Evolutionary conservation across 2,113 vertebrate species (phyloP), one percentile per base, ranked within the genome.

Genomic region (Ptychochromis oligacanthus): DNA sequence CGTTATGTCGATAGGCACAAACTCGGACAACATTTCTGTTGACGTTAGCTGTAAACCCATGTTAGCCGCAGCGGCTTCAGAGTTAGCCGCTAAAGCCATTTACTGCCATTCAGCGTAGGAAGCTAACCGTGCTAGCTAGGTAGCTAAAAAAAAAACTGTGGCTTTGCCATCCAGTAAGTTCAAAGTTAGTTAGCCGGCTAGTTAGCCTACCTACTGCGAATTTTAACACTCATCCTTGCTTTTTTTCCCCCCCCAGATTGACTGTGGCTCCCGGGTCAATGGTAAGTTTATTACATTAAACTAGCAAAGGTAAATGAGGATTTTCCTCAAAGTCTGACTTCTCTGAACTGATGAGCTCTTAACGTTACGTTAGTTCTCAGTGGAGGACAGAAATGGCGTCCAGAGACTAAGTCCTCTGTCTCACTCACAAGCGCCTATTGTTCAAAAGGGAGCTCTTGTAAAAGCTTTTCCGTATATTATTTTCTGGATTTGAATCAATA

Each of bases 381-480:
- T 72, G 88, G 83, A 93, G 96, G 96, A 95, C 96, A 98, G 98
- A 98, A 97, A 99, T 99, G 98, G 98, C 97, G 98, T 97, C 98
- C 97, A 98, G 97, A 99, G 98, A 98, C 98, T 98, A 99, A 99
- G 98, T 99, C 98, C 95, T 97, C 96, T 97, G 94, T 94, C 96
- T 95, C 96, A 94, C 97, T 98, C 96, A 97, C 96, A 97, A 96
- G 97, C 97, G 96, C 96, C 98, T 96, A 98, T 99, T 99, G 98
- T 99, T 98, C 97, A 97, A 96, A 97, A 97, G 95, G 94, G 95
- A 96, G 91, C 84, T 90, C 90, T 87, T 83, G 77, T 94, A 83
- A 86, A 81, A 89, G 87, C 83, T 28, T 58, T 95, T 95, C 75
- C 57, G 5, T 15, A 9, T 2, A n/a, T 22, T 67, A 52, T 82